Conservation (phyloP, 2,888 invertebrate species). For the Aporophyla nigra region DNA sequence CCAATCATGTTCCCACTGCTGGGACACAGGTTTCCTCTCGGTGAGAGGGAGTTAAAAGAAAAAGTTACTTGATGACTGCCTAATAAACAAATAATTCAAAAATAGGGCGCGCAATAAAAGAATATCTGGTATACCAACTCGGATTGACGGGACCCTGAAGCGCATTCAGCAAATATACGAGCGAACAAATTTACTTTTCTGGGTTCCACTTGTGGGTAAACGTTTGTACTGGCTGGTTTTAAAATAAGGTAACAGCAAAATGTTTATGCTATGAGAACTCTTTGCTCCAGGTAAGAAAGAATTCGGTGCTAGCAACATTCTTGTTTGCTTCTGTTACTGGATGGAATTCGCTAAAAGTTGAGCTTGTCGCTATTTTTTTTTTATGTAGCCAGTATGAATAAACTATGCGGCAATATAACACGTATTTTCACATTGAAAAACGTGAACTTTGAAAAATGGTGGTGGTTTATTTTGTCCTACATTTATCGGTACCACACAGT, state of each 20-base stretch:
- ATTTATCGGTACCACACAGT: background rate
- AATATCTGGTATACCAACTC: background rate
- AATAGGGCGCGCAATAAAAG: background rate
- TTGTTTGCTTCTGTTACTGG: conserved; percentile 24
- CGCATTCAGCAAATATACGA: conserved; percentile 60
- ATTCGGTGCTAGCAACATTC: conserved; percentile 34
- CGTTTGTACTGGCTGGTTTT: conserved; percentile 51
- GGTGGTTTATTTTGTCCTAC: background rate
- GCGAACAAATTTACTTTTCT: conserved; percentile 63
- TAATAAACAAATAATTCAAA: conserved; percentile 2
- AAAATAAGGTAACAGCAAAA: conserved; percentile 62
- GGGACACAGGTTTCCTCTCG: too few species aligned
- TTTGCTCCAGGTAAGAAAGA: conserved; percentile 39
- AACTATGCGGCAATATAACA: conserved; percentile 1
- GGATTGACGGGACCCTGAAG: conserved; percentile 40
- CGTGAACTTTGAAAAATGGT: background rate
- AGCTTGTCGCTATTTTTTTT: background rate
- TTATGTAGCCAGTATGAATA: background rate
- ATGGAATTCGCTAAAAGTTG: conserved; percentile 4
- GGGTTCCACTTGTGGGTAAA: conserved; percentile 61
- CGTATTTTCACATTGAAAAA: background rate
- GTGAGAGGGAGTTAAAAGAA: too few species aligned
- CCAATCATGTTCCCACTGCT: too few species aligned
- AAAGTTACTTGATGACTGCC: background rate
- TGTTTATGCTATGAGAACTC: conserved; percentile 47